Evolutionary conservation across 2,113 vertebrate genomes (phyloP), one percentile per base, ranked within the genome.

Genomic region (Atherinomorus stipes): DNA sequence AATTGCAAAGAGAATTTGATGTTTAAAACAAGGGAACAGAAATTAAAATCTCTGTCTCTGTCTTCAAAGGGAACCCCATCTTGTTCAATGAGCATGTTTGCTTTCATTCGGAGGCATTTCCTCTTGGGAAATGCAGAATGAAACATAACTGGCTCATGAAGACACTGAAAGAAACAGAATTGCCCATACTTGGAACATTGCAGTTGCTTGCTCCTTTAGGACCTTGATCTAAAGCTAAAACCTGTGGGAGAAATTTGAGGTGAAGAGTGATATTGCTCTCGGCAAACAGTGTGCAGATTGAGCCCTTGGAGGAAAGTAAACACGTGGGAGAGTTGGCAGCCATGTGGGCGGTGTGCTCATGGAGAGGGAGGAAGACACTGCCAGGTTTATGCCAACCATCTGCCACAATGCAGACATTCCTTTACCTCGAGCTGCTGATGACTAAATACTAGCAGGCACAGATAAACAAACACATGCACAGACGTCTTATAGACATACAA

Each of bases 61-160:
- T 83, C 85, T 81, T 81, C 74, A 89, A 83, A 83, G 61, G 64
- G 76, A 78, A 37, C 44, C 37, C 38, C 13, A 34, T 78, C 60
- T 84, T 47, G 71, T 68, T 81, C 80, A 64, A 56, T 60, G 72
- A 63, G 62, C 62, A 71, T 84, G 80, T 88, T 90, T 93, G 79
- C 83, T 88, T 88, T 86, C 49, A 67, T 65, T 69, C 64, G 19
- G 34, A 70, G 85, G 90, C 59, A 88, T 90, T 92, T 93, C 90
- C 87, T 91, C 78, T 75, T 22, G 54, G 70, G 68, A 81, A n/a
- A 72, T 84, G 76, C 65, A 61, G 66, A 22, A 28, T 61, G 13
- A 13, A 60, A 66, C 72, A 59, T 83, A 70, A 74, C 79, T 50
- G 11, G 71, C 49, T 70, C 47, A 61, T 53, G 38, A 81, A 60